Evolutionary conservation across 2,113 vertebrate species (phyloP).

Genomic region (Morone saxatilis): DNA sequence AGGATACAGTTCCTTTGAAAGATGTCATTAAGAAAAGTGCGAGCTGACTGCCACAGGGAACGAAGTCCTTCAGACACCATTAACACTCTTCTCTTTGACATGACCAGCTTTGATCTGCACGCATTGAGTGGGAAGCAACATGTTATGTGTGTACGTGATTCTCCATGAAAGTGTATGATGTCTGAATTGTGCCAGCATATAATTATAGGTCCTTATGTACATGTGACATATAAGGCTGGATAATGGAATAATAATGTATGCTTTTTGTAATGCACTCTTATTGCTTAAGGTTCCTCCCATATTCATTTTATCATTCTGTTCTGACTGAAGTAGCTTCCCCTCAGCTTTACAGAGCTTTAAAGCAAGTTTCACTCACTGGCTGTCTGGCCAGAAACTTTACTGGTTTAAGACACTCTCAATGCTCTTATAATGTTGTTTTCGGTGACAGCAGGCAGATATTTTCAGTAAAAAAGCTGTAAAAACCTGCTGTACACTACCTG

Average conservation of each 20-base stretch:
- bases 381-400: no score
- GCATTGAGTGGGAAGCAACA: background rate
- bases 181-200: background rate
- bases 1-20: background rate
- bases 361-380: background rate
- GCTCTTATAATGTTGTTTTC: background rate
- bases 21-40: background rate
- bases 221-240: background rate
- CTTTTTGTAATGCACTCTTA: background rate
- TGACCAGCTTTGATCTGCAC: constrained; percentile 1
- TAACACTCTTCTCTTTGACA: constrained; percentile 15
- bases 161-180: background rate
- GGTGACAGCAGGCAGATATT: background rate
- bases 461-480: background rate
- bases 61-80: background rate
- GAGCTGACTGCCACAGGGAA: background rate
- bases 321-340: background rate
- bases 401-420: no score
- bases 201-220: constrained; percentile 1
- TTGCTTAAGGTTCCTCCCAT: background rate
- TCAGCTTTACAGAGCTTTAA: background rate
- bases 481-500: no score
- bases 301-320: background rate
- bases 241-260: background rate
- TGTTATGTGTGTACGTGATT: background rate